Conservation (phyloP, 2,888 invertebrate species). For the Nomada fabriciana region DNA sequence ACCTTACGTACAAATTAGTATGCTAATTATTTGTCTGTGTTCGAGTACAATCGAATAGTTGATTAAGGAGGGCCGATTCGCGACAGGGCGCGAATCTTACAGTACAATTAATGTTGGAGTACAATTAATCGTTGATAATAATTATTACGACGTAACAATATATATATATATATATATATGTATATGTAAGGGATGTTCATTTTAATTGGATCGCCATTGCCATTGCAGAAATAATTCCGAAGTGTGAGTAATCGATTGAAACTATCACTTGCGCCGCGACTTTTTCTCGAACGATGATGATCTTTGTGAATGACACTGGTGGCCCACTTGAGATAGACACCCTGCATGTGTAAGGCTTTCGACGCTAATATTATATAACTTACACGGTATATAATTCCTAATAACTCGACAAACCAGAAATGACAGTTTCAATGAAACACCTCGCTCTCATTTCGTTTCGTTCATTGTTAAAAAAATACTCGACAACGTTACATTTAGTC, state of each 20-base stretch:
- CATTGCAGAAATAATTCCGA: constrained; percentile 49
- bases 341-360: constrained; percentile 73
- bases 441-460: constrained; percentile 2
- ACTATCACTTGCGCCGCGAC: constrained; percentile 5
- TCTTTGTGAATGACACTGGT: constrained; percentile 63
- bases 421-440: constrained; percentile 38
- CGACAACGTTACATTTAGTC: constrained; percentile 52
- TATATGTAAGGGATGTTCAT: constrained; percentile 54
- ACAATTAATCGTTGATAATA: constrained; percentile 48
- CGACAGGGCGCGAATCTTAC: constrained; percentile 36
- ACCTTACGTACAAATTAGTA: constrained; percentile 77
- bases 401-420: constrained; percentile 48
- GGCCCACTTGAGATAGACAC: constrained; percentile 68
- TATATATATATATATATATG: constrained; percentile 5
- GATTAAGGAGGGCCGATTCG: constrained; percentile 45
- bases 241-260: constrained; percentile 36
- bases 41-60: constrained; percentile 78
- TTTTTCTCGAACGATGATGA: constrained; percentile 28
- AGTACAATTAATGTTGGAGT: constrained; percentile 46
- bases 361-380: constrained; percentile 69
- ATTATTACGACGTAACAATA: constrained; percentile 51
- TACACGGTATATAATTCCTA: constrained; percentile 42
- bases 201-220: constrained; percentile 63
- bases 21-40: constrained; percentile 83
- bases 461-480: constrained; percentile 61